Evolutionary conservation across 2,888 invertebrate genomes (phyloP).

Genomic region (Cerceris ruficornis): DNA sequence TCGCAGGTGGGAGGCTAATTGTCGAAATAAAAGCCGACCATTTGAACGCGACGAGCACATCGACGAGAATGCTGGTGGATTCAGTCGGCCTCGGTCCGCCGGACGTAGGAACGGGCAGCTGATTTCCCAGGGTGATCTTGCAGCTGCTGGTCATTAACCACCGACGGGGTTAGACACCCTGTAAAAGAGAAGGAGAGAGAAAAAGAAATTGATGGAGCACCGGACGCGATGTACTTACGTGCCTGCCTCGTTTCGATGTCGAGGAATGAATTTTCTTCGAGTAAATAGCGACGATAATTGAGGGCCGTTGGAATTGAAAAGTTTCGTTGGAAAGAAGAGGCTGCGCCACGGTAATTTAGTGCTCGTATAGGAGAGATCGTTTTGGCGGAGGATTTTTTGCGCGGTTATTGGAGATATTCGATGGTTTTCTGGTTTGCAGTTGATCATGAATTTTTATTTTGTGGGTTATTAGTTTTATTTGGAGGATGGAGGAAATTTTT

Average conservation of each 20-base stretch:
- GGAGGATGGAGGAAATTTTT: too few relatives aligned
- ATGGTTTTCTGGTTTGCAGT: too few relatives aligned
- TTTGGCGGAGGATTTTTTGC: too few relatives aligned
- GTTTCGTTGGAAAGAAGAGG: too few relatives aligned
- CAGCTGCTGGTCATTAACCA: conserved; percentile 57
- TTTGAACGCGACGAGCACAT: conserved; percentile 23
- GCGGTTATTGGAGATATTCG: too few relatives aligned
- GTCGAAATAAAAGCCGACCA: conserved; percentile 54
- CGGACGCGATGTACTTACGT: too few relatives aligned
- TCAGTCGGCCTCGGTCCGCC: conserved; percentile 7
- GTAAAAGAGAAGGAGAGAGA: not conserved
- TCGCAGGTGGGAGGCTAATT: conserved; percentile 41
- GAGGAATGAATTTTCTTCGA: too few relatives aligned
- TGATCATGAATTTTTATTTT: too few relatives aligned
- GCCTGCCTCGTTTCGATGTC: too few relatives aligned
- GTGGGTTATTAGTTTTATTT: too few relatives aligned
- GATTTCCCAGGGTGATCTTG: conserved; percentile 67
- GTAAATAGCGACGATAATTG: not conserved
- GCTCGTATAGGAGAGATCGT: too few relatives aligned
- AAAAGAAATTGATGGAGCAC: not conserved
- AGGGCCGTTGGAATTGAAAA: not conserved
- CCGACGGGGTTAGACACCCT: conserved; percentile 10
- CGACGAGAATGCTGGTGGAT: conserved; percentile 4
- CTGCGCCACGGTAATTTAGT: too few relatives aligned
- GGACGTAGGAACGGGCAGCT: conserved; percentile 31